Conservation (phyloP, 1,140 invertebrate genomes). For the Eciton burchellii region DNA sequence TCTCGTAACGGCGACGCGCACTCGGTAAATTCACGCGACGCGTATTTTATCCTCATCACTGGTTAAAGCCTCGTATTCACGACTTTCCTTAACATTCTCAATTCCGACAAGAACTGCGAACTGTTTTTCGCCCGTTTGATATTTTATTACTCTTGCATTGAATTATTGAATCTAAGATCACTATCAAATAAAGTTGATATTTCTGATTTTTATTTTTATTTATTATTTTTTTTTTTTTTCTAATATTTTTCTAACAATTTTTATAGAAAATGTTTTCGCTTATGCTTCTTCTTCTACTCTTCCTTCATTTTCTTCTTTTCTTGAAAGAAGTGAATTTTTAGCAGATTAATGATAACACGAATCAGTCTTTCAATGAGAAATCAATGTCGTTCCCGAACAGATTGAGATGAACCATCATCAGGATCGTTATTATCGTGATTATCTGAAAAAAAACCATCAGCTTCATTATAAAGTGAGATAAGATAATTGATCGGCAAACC, state of each 20-base stretch:
- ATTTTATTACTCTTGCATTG: too few species aligned
- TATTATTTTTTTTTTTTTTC: too few species aligned
- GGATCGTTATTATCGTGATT: slow-evolving; percentile 45
- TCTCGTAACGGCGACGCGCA: slow-evolving; percentile 43
- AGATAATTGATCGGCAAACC: slow-evolving; percentile 49
- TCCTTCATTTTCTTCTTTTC: too few species aligned
- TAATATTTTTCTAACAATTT: too few species aligned
- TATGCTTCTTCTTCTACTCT: too few species aligned
- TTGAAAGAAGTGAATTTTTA: not conserved
- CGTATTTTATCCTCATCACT: slow-evolving; percentile 51
- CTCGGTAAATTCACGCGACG: slow-evolving; percentile 38
- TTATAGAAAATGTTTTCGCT: too few species aligned
- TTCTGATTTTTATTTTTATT: too few species aligned
- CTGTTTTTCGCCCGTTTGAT: too few species aligned
- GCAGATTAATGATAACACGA: slow-evolving; percentile 10
- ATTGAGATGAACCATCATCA: slow-evolving; percentile 21
- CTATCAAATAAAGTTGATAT: too few species aligned
- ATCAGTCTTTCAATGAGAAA: slow-evolving; percentile 20
- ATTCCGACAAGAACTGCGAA: not conserved
- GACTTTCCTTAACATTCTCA: not conserved
- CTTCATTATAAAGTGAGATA: slow-evolving; percentile 57
- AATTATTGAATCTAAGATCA: too few species aligned
- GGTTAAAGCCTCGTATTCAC: slow-evolving; percentile 5
- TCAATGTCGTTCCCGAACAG: slow-evolving; percentile 36
- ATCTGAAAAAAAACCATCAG: slow-evolving; percentile 39